Evolutionary conservation across 2,113 vertebrate species (phyloP).

Genomic region (Platichthys stellatus): DNA sequence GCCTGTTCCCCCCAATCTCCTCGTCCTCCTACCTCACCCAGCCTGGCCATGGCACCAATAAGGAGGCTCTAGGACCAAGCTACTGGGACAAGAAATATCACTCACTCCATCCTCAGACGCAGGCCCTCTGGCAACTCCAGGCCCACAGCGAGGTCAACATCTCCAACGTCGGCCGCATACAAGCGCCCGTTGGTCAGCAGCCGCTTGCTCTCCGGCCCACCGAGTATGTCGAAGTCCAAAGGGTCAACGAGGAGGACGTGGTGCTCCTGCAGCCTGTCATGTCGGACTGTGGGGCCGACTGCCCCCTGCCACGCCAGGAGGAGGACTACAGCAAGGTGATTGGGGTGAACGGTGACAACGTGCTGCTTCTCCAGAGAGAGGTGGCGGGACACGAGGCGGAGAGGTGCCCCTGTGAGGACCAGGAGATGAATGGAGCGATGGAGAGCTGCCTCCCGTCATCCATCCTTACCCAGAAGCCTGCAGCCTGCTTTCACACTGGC

Average conservation of each 20-base stretch:
- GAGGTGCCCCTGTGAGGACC: slow-evolving; percentile 43
- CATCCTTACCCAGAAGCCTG: slow-evolving; percentile 65
- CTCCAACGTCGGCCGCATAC: slow-evolving; percentile 11
- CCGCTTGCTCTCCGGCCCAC: slow-evolving; percentile 65
- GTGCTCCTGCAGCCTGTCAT: slow-evolving; percentile 81
- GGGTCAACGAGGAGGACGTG: slow-evolving; percentile 81
- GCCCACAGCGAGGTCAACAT: slow-evolving; percentile 54
- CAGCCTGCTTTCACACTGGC: slow-evolving; percentile 15
- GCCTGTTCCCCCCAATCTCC: slow-evolving; percentile 29
- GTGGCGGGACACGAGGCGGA: slow-evolving; percentile 60
- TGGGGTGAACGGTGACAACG: slow-evolving; percentile 77
- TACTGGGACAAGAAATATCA: slow-evolving; percentile 35
- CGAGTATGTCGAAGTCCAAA: slow-evolving; percentile 92
- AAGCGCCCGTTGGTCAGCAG: not conserved
- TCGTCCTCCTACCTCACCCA: slow-evolving; percentile 55
- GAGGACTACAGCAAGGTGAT: slow-evolving; percentile 91
- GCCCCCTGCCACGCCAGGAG: not conserved
- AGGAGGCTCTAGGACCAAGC: slow-evolving; percentile 10
- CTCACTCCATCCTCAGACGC: slow-evolving; percentile 14
- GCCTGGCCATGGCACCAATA: not conserved
- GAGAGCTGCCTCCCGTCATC: slow-evolving; percentile 39
- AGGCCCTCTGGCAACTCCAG: slow-evolving; percentile 40
- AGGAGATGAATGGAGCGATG: slow-evolving; percentile 55
- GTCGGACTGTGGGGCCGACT: slow-evolving; percentile 59
- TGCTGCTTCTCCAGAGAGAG: slow-evolving; percentile 86